Evolutionary conservation across 2,113 vertebrate species (phyloP), one percentile per base, ranked within the genome.

Genomic region (Terrapene triunguis): DNA sequence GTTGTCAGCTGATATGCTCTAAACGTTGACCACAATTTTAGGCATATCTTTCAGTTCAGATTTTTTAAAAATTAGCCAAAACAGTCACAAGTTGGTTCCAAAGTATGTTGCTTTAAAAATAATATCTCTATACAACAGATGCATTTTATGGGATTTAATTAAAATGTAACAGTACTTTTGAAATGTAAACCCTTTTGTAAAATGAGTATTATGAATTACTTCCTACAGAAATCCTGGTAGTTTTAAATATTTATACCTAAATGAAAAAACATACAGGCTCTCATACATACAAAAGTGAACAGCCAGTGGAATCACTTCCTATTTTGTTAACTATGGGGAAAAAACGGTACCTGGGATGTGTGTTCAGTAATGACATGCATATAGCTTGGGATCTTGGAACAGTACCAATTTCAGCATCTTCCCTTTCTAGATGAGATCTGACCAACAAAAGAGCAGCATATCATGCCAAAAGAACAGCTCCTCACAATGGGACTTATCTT

Each of bases 161-260:
- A 80, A 89, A 94, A 42, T 55, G 80, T 89, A 74, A 88, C 7
- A 81, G 59, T 44, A 96, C 94, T 85, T 79, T 94, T 88, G 65
- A 97, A 92, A 88, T 97, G 76, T 96, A 95, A 81, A 80, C 25
- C 48, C 74, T 88, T 95, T 78, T 88, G 95, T 78, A 96, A 97
- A 97, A 92, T 89, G 76, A 88, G 96, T 80, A 59, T 92, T 97
- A 53, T 24, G 92, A 94, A 92, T 54, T 94, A 76, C 42, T 96
- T 96, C 92, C 87, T 91, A 93, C 51, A 88, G 96, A 97, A 98
- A 95, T 62, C 84, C 54, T 89, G n/a, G 48, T 62, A 82, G 57
- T 95, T 97, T 95, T 94, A 91, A 98, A 97, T 80, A 96, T 92
- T 95, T 96, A 96, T 76, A 96, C 76, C 35, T 91, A 91, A 84